These are phyloP conservation scores for Leptarthrus brevirostris DNA, from an alignment of 2,888 invertebrate genomes.

Conservation along the genomic window DNA sequence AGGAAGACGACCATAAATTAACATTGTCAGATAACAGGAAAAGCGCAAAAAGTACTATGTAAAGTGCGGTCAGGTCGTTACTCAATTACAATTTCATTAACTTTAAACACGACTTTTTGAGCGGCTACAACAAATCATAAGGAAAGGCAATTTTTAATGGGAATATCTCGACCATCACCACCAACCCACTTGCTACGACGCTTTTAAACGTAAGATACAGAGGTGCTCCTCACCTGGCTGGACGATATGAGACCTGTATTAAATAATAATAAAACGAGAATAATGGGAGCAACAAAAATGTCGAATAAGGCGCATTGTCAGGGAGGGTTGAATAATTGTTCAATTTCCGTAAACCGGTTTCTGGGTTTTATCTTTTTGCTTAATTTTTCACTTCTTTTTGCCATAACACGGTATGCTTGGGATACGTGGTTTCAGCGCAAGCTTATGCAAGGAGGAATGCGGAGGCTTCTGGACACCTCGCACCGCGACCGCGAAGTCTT, in stretches of 20 bases:
- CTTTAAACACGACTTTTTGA: conserved; percentile 67
- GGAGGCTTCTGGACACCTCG: background rate
- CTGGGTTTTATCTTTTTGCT: conserved; percentile 28
- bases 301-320: conserved; percentile 49
- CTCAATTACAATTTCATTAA: conserved; percentile 68
- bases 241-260: conserved; percentile 41
- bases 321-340: conserved; percentile 54
- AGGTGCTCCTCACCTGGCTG: conserved; percentile 27
- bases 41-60: conserved; percentile 11
- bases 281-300: conserved; percentile 9
- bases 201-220: background rate
- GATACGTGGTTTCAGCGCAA: background rate
- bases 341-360: conserved; percentile 53
- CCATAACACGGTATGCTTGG: no score
- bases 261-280: conserved; percentile 43
- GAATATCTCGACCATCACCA: conserved; percentile 47
- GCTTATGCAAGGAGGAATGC: background rate
- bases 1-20: conserved; percentile 24
- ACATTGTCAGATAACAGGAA: conserved; percentile 25
- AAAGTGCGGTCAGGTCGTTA: conserved; percentile 58
- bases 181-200: conserved; percentile 14
- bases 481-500: background rate
- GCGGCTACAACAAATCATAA: conserved; percentile 67
- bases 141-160: conserved; percentile 56
- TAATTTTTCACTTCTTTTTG: no score